Evolutionary conservation across 2,113 vertebrate species (phyloP).

Genomic region (Hippocampus abdominalis): DNA sequence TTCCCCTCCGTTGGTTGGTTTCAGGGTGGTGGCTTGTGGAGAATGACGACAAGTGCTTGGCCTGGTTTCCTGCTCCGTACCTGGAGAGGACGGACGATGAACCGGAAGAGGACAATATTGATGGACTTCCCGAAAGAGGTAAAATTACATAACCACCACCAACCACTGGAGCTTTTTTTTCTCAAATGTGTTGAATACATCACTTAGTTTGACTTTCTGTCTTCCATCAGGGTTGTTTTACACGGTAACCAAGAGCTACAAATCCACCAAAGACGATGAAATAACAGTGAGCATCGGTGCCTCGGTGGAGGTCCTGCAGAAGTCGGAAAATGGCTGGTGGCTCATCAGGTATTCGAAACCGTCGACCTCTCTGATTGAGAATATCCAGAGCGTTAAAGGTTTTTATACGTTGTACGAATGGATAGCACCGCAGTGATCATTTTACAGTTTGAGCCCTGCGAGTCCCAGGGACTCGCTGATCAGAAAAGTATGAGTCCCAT

Average conservation of each 20-base stretch:
- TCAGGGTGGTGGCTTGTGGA: conserved; percentile 96
- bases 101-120: conserved; percentile 25
- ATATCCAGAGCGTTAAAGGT: background rate
- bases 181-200: background rate
- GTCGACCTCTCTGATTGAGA: background rate
- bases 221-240: conserved; percentile 67
- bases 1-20: background rate
- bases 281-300: conserved; percentile 72
- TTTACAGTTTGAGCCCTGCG: no score
- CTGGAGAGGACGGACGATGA: conserved; percentile 69
- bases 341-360: conserved; percentile 59
- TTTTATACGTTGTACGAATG: background rate
- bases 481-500: no score
- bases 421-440: background rate
- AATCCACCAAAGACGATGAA: conserved; percentile 76
- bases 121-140: conserved; percentile 47
- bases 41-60: conserved; percentile 76
- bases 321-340: conserved; percentile 85
- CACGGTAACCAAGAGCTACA: conserved; percentile 67
- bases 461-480: no score
- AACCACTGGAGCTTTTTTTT: background rate
- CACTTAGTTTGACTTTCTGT: background rate
- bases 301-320: conserved; percentile 75
- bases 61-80: conserved; percentile 94
- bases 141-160: background rate